Evolutionary conservation across 2,797 vertebrate species (phyloP).

Genomic region (Buceros bicornis): DNA sequence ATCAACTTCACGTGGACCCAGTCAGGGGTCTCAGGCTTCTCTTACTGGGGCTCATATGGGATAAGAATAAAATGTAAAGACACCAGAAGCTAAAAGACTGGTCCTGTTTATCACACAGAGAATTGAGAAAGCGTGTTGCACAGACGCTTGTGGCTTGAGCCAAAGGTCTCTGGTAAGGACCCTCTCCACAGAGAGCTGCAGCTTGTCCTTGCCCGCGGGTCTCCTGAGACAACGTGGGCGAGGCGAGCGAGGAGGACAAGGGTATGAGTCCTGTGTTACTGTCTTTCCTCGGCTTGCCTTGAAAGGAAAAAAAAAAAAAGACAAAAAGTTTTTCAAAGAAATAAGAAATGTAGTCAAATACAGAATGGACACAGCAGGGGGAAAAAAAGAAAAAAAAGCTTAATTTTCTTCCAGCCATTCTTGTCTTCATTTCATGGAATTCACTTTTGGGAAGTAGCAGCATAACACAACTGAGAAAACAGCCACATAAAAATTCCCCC

Average conservation of each 20-base stretch:
- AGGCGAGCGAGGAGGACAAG: background rate
- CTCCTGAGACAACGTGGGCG: background rate
- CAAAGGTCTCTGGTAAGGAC: background rate
- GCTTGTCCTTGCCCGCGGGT: background rate
- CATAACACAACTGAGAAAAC: background rate
- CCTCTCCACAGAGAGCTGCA: background rate
- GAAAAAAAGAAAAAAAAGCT: background rate
- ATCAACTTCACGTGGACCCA: background rate
- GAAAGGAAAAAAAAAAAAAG: background rate
- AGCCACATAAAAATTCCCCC: background rate
- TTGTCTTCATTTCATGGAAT: background rate
- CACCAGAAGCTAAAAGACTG: background rate
- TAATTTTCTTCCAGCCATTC: background rate
- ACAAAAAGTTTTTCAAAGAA: background rate
- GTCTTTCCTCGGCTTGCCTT: background rate
- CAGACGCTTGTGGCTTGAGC: rapidly evolving
- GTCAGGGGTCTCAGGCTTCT: background rate
- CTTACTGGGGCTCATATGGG: background rate
- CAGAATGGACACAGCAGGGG: background rate
- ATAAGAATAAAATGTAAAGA: background rate
- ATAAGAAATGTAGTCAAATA: background rate
- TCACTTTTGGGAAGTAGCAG: background rate
- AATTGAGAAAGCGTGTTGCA: background rate
- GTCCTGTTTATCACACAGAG: background rate
- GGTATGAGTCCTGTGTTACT: rapidly evolving